Evolutionary conservation across 2,797 vertebrate species (phyloP), one percentile per base, ranked within the genome.

Genomic region (Peromyscus attwateri): DNA sequence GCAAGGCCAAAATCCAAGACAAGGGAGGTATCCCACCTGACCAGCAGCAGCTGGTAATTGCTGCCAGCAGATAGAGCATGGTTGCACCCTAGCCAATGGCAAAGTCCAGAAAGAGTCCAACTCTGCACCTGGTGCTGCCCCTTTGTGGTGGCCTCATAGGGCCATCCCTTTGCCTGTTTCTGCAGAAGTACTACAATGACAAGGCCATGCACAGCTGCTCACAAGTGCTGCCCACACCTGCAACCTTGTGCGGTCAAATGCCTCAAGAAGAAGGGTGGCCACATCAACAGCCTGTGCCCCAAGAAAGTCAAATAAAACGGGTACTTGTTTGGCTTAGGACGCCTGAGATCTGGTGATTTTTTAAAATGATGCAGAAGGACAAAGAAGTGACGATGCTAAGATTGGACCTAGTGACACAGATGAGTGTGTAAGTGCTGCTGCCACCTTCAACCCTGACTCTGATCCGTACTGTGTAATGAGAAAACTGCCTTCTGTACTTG

Each of bases 31-130:
- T 16, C 25, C 12, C 75, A 76, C 25, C 75, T 16, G 12, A 29
- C 43, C 6, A 46, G 2, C 43, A 76, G 27, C 1, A 2, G 6
- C 43, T 49, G 43, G 13, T 46, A 31, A 8, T 76, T 14, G 6
- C 13, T 13, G 12, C 6, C 25, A 29, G 2, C 25, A 46, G 13
- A 76, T 0, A 1, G 75, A 76, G 43, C 25, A 6, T 29, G 43
- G 6, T 12, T 16, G 6, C 13, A 29, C 13, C 25, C 75, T 76
- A 40, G 5, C 2, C 37, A 40, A 46, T 0, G 1, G 1, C 40
- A 76, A 14, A 7, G 17, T 21, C 31, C 31, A 80, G 49, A 79
- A 80, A 80, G 9, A 34, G 13, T n/a, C 76, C 8, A 8, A 34
- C 49, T 13, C 49, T 55, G 19, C 9, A 31, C 8, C 3, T 12